Evolutionary conservation across 2,797 vertebrate species (phyloP).

Genomic region (Okamejei kenojei): DNA sequence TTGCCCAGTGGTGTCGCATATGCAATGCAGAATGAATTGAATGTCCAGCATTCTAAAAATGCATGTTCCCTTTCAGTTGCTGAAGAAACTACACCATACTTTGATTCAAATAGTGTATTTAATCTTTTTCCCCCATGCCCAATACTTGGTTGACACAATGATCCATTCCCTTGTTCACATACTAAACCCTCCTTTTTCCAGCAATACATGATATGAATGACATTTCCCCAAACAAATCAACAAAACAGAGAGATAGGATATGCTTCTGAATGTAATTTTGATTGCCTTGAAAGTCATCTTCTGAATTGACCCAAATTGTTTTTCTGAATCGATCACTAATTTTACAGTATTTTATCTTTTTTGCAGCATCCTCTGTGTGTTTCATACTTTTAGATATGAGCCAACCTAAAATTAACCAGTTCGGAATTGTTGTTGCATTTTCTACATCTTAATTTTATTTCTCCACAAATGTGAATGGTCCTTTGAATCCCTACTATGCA

Average conservation of each 20-base stretch:
- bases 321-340: too few relatives aligned
- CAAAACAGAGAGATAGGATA: not conserved
- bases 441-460: not conserved
- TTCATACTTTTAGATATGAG: not conserved
- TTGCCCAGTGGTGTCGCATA: too few relatives aligned
- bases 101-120: too few relatives aligned
- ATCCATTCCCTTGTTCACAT: too few relatives aligned
- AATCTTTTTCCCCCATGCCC: too few relatives aligned
- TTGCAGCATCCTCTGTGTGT: too few relatives aligned
- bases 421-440: not conserved
- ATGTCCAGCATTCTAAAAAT: too few relatives aligned
- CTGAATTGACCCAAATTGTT: not conserved
- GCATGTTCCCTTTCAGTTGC: too few relatives aligned
- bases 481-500: not conserved
- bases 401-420: not conserved
- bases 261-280: not conserved
- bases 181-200: not conserved
- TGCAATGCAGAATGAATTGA: too few relatives aligned
- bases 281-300: not conserved
- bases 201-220: not conserved
- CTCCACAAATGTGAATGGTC: not conserved
- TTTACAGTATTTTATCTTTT: too few relatives aligned
- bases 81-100: too few relatives aligned
- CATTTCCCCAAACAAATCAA: not conserved
- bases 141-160: too few relatives aligned